A percentile compares a stretch with the other conserved stretches of the same genome.
phyloP scores from a whole-genome alignment of 2,888 invertebrate genomes.

The Amiota mariae region DNA sequence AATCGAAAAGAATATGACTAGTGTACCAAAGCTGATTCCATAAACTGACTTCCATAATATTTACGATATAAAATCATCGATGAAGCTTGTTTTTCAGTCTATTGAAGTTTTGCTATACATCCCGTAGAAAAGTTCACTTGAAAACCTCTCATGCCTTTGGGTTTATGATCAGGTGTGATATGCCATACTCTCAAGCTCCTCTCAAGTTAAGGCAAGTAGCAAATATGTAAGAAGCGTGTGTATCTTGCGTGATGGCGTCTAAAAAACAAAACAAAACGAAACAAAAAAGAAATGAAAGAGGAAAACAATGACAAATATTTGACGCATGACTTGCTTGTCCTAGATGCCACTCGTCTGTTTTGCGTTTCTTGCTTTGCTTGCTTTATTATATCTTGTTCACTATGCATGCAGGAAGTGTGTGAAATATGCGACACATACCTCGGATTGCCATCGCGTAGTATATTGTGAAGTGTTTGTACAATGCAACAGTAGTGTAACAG shows the following conservation, averaged over 20 bases:
- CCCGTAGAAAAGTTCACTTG: no score
- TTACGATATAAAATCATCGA: no score
- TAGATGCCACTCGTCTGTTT: constrained; percentile 1
- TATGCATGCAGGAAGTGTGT: constrained; percentile 17
- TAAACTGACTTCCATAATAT: no score
- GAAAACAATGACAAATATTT: constrained; percentile 57
- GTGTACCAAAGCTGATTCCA: no score
- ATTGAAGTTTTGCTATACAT: no score
- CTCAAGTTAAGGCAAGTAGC: constrained; percentile 4
- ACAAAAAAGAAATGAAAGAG: constrained; percentile 12
- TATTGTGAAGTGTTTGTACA: not conserved
- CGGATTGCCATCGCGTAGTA: constrained; percentile 8
- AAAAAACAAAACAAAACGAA: constrained; percentile 18
- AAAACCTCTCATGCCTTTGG: not conserved
- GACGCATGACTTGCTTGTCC: constrained; percentile 48
- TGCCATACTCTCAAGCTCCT: constrained; percentile 7
- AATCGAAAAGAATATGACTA: no score
- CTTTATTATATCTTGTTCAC: not conserved
- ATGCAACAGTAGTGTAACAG: no score
- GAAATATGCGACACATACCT: constrained; percentile 27
- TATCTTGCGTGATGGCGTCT: not conserved
- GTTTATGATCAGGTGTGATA: constrained; percentile 46
- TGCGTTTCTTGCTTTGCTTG: not conserved
- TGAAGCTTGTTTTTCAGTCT: no score
- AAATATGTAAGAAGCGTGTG: not conserved